phyloP scores from a whole-genome alignment of 2,797 vertebrate genomes.

The Emydoidea blandingii region DNA sequence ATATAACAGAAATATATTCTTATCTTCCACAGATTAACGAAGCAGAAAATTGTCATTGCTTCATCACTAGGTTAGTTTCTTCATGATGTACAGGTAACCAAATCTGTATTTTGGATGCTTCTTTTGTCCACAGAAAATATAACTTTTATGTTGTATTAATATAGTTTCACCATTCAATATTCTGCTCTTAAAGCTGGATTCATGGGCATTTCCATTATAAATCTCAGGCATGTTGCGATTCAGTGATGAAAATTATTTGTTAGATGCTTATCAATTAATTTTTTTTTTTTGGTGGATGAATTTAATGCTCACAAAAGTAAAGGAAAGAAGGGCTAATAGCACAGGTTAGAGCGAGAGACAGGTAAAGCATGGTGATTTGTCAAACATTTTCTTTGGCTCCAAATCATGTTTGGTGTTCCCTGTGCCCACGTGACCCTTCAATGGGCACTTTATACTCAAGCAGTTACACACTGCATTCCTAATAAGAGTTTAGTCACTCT shows the following conservation, averaged over 20 bases:
- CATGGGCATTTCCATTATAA: not conserved
- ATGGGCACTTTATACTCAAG: not conserved
- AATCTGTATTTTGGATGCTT: slow-evolving; percentile 1
- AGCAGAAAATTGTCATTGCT: not conserved
- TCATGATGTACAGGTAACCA: slow-evolving; percentile 46
- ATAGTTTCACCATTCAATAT: not conserved
- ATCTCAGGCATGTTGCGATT: not conserved
- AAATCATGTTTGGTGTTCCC: not conserved
- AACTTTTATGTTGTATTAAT: slow-evolving; percentile 26
- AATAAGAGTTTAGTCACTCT: not conserved
- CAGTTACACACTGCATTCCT: not conserved
- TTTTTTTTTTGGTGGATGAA: not conserved
- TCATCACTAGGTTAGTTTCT: not conserved
- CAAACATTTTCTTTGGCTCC: not conserved
- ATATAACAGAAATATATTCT: not conserved
- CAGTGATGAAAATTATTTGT: not conserved
- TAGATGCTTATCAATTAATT: not conserved
- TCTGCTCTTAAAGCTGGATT: not conserved
- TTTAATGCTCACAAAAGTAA: not conserved
- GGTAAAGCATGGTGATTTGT: not conserved
- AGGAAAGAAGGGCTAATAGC: not conserved
- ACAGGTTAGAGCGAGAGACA: not conserved
- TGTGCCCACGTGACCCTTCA: not conserved
- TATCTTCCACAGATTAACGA: not conserved
- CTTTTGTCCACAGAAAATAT: not conserved